Evolutionary conservation across 2,113 vertebrate species (phyloP), one percentile per base, ranked within the genome.

Genomic region (Daubentonia madagascariensis): DNA sequence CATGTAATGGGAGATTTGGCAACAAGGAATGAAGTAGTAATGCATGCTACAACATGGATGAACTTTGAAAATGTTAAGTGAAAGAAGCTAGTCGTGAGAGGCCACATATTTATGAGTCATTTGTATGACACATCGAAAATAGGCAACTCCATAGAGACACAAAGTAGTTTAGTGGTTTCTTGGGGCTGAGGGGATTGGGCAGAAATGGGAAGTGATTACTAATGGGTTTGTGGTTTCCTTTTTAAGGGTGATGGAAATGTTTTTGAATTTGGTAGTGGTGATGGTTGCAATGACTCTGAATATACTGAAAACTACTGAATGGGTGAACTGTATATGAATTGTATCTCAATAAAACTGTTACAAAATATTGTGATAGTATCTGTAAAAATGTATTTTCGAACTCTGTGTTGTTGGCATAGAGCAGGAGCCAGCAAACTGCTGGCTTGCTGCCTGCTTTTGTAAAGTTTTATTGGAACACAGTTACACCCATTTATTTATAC

Each of bases 381-480:
- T 89, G 43, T 68, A 28, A 40, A 40, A 40, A 59, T 35, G 1
- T 5, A 50, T 48, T 95, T 85, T 25, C 59, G 9, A 83, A 17
- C 40, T 48, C 32, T 80, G 30, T 50, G 48, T 52, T 37, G 37
- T 13, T 35, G 80, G 61, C 6, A 4, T 54, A 35, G 32, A 48
- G 67, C 35, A 79, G 57, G 45, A 28, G 37, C 35, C 59, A 37
- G n/a, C 32, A 52, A 61, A 70, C 25, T 20, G n/a, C 25, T 32
- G 6, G 32, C 43, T 45, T 30, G 73, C 80, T 48, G 63, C 50
- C 52, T 50, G 78, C 32, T 50, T 79, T 65, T 88, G 30, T 88
- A 52, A 91, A 91, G 75, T 78, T 93, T 94, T 96, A 87, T 40
- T 87, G 50, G 91, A 61, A 90, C 79, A 61, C 22, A 54, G 79